Percentiles rank a stretch among this genome's conserved stretches.
Evolutionary conservation across 2,113 vertebrate species (phyloP).

Genomic region (Heloderma charlesbogerti): DNA sequence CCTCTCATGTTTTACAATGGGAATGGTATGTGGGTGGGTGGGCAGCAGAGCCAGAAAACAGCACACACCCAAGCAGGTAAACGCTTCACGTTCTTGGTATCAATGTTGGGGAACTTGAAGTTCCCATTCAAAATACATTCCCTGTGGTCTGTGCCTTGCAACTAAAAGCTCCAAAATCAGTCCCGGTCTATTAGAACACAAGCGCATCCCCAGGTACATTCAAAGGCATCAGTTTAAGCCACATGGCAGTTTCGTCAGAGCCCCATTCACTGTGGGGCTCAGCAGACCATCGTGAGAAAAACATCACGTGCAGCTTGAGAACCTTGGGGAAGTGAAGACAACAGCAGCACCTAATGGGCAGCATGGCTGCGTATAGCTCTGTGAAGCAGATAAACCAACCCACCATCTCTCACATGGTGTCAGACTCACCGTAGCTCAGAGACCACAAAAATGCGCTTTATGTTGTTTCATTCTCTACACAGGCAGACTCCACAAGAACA

Average conservation of each 20-base stretch:
- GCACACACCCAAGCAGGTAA: neutral
- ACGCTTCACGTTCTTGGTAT: fast-evolving
- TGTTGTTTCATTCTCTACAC: too few species aligned
- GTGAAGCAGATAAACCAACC: too few species aligned
- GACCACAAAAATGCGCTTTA: too few species aligned
- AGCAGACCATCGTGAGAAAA: conserved; percentile 92
- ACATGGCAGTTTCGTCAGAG: conserved; percentile 81
- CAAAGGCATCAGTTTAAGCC: conserved; percentile 82
- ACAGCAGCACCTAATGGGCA: neutral
- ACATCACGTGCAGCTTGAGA: conserved; percentile 80
- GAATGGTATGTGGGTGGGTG: too few species aligned
- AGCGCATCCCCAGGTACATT: neutral
- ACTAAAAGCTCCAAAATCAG: neutral
- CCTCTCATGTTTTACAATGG: too few species aligned
- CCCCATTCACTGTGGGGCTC: conserved; percentile 63
- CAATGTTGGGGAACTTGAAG: too few species aligned
- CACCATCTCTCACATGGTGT: neutral
- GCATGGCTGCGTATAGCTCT: too few species aligned
- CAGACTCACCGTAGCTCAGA: neutral
- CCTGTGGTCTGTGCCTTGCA: neutral
- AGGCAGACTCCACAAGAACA: neutral
- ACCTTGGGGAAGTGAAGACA: fast-evolving
- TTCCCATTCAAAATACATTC: neutral
- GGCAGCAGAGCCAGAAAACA: neutral
- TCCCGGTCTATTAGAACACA: fast-evolving